A percentile compares a stretch with the other conserved stretches of the same genome.
Evolutionary conservation across 1,140 invertebrate species (phyloP).

Genomic region (Holotrichia oblita): DNA sequence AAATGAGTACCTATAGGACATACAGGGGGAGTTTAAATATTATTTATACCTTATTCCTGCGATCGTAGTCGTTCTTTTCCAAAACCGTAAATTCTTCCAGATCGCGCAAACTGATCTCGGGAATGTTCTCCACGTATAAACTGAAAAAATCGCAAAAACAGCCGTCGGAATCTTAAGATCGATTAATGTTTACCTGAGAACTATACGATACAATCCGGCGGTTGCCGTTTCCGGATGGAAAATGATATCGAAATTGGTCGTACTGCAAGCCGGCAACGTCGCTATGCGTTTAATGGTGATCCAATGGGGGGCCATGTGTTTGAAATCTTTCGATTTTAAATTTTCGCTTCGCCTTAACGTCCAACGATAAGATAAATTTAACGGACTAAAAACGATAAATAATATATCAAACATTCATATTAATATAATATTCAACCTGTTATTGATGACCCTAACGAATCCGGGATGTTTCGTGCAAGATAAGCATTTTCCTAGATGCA

Average conservation of each 20-base stretch:
- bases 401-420: neutral
- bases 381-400: neutral
- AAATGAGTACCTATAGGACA: too few species aligned
- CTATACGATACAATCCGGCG: slow-evolving; percentile 45
- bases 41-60: neutral
- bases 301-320: slow-evolving; percentile 44
- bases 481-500: slow-evolving; percentile 11
- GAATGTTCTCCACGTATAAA: slow-evolving; percentile 48
- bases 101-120: slow-evolving; percentile 45
- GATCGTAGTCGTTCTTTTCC: neutral
- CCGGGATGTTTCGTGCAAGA: slow-evolving; percentile 12
- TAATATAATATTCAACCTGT: slow-evolving; percentile 1
- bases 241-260: slow-evolving; percentile 44
- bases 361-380: slow-evolving; percentile 40
- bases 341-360: slow-evolving; percentile 1
- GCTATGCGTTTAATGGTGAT: slow-evolving; percentile 32
- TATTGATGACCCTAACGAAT: neutral
- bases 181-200: slow-evolving; percentile 43
- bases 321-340: slow-evolving; percentile 18
- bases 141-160: slow-evolving; percentile 38
- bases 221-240: neutral
- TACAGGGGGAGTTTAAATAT: too few species aligned
- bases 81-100: slow-evolving; percentile 44
- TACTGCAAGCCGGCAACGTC: slow-evolving; percentile 42
- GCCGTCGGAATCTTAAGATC: neutral